These are phyloP conservation scores for Dasyornis broadbenti DNA, from an alignment of 2,113 vertebrate species.

Conservation along the genomic window DNA sequence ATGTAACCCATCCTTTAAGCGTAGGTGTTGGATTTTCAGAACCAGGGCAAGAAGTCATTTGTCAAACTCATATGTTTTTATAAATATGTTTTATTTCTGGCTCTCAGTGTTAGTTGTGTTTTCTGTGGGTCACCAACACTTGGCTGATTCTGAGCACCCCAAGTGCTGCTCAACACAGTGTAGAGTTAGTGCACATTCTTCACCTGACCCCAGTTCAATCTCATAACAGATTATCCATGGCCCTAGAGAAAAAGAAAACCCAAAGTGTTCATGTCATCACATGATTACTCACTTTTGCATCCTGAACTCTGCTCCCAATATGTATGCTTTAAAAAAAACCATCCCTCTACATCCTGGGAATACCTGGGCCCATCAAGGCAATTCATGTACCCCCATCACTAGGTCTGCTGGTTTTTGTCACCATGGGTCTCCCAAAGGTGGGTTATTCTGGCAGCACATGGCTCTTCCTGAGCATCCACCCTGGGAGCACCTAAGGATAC, in stretches of 20 bases:
- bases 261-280: background rate
- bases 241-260: background rate
- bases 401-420: background rate
- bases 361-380: background rate
- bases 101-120: background rate
- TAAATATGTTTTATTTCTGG: background rate
- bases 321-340: background rate
- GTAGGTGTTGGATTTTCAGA: background rate
- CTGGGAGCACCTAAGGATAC: background rate
- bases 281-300: fast-evolving
- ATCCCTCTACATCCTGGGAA: background rate
- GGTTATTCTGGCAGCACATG: background rate
- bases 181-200: background rate
- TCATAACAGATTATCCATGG: background rate
- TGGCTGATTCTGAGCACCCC: background rate
- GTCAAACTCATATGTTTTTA: background rate
- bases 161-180: background rate
- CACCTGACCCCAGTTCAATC: background rate
- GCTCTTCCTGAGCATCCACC: background rate
- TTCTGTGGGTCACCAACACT: background rate
- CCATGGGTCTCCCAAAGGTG: background rate
- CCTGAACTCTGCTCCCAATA: background rate
- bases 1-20: background rate
- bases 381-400: background rate
- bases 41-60: background rate